phyloP scores from a whole-genome alignment of 2,113 vertebrate genomes.

The Silurus glanis region DNA sequence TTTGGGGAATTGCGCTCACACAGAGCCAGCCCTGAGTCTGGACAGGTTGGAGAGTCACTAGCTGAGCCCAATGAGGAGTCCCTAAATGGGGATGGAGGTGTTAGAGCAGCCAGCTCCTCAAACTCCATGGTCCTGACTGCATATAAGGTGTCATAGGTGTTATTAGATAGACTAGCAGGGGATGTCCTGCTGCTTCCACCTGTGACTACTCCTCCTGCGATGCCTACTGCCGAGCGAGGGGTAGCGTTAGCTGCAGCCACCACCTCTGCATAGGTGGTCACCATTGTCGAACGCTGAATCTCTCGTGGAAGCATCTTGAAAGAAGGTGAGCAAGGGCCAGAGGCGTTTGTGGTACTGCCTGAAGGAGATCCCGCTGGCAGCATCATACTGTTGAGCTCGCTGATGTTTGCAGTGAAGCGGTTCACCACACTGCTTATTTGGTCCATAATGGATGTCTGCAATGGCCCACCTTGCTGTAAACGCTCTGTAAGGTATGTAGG shows the following conservation, averaged over 20 bases:
- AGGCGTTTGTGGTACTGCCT: constrained; percentile 61
- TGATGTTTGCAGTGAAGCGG: constrained; percentile 96
- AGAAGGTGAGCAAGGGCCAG: constrained; percentile 73
- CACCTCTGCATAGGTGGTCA: constrained; percentile 89
- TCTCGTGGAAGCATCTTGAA: constrained; percentile 76
- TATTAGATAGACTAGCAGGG: constrained; percentile 68
- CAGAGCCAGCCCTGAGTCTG: constrained; percentile 81
- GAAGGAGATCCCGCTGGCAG: constrained; percentile 72
- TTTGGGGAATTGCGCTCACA: constrained; percentile 82
- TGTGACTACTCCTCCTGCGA: constrained; percentile 72
- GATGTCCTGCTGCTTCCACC: constrained; percentile 74
- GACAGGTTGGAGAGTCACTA: constrained; percentile 83
- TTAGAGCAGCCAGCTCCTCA: constrained; percentile 88
- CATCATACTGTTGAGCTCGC: constrained; percentile 95
- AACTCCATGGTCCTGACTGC: constrained; percentile 71
- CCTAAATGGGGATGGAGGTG: constrained; percentile 94
- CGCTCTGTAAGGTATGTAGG: constrained; percentile 78
- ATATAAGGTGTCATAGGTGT: constrained; percentile 61
- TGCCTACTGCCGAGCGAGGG: constrained; percentile 62
- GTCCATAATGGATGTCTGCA: constrained; percentile 91
- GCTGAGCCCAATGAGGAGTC: constrained; percentile 88
- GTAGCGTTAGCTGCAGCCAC: constrained; percentile 78
- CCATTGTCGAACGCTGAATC: constrained; percentile 79
- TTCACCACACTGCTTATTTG: constrained; percentile 97
- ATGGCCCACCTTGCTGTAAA: constrained; percentile 74